Evolutionary conservation across 2,888 invertebrate species (phyloP), one percentile per base, ranked within the genome.

Genomic region (Cataglyphis albicans): DNA sequence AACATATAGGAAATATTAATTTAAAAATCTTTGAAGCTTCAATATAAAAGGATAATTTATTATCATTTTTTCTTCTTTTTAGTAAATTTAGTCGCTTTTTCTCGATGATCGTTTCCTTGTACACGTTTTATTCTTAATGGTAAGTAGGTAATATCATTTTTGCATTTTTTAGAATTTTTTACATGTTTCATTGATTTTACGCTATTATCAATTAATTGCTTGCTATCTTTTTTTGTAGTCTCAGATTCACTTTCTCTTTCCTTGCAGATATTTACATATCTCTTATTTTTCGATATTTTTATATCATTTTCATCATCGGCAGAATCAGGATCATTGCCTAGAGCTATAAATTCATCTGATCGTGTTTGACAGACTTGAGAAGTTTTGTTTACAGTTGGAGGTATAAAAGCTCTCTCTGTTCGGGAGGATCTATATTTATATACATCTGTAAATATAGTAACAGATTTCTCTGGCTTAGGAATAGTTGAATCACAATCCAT

Each of bases 41-140:
- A 18, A 7, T n/a, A 7, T n/a, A n/a, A 52, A 52, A 52, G 7
- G n/a, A 52, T n/a, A 52, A 52, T 52, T 21, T 21, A 21, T 75
- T 35, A 61, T 64, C 2, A 74, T 21, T 85, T 88, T 75, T 89
- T 91, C 81, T 89, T 88, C 67, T 87, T 83, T 83, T 91, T 88
- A 0, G 75, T 25, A 18, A 59, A 15, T 83, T 94, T 94, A 0
- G 92, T 93, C 6, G 93, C 93, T 88, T 94, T 94, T 9, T 84
- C 64, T 68, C 94, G 90, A 84, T 91, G 92, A 35, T 75, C 74
- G 82, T 93, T 94, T 32, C 93, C 94, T 81, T 90, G 91, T 21
- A 93, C 68, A 57, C 93, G 90, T 88, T 93, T 94, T 5, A 94
- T 91, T 91, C 92, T 94, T 0, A 94, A 84, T n/a, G 94, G 90